Evolutionary conservation across 2,797 vertebrate genomes (phyloP).

Genomic region (Pelochelys cantorii): DNA sequence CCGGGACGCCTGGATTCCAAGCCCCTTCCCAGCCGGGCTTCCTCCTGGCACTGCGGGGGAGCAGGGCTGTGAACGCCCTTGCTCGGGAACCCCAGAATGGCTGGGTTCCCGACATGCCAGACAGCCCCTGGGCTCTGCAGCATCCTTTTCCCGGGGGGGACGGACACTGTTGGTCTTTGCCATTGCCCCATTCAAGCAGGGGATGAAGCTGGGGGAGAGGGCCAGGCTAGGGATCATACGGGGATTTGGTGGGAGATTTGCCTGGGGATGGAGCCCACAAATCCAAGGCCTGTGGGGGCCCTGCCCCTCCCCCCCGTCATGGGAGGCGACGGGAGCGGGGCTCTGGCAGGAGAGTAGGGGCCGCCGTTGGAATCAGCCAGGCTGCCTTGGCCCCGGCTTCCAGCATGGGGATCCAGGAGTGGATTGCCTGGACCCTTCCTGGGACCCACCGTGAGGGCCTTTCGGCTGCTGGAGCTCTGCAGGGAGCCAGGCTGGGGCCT

Average conservation of each 20-base stretch:
- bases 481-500: neutral
- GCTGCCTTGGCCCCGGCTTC: neutral
- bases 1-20: neutral
- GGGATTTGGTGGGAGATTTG: neutral
- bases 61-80: neutral
- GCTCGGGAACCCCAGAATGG: too few species aligned
- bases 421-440: rapidly evolving
- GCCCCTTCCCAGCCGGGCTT: neutral
- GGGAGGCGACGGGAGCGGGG: neutral
- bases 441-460: neutral
- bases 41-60: neutral
- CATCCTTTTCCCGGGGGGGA: too few species aligned
- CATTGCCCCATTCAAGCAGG: too few species aligned
- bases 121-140: too few species aligned
- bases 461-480: neutral
- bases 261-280: neutral
- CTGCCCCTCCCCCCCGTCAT: neutral
- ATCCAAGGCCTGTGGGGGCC: neutral
- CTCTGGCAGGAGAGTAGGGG: neutral
- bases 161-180: too few species aligned
- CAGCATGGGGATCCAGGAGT: rapidly evolving
- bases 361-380: neutral
- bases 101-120: too few species aligned
- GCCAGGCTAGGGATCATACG: too few species aligned
- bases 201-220: neutral